phyloP scores from a whole-genome alignment of 2,888 invertebrate species.

The Dilophus febrilis region DNA sequence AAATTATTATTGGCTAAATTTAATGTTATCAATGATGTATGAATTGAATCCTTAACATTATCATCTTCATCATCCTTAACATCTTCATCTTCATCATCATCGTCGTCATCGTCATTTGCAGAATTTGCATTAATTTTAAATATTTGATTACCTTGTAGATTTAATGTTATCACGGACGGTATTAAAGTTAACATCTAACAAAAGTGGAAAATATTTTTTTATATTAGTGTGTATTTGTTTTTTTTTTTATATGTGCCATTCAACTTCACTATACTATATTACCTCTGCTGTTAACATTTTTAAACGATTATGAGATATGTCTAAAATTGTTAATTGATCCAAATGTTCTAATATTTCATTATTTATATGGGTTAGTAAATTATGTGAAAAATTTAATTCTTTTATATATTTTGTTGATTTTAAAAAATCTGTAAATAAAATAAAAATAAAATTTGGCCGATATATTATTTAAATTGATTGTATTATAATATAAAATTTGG shows the following conservation, averaged over 20 bases:
- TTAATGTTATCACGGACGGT: slow-evolving; percentile 3
- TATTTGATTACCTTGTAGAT: slow-evolving; percentile 5
- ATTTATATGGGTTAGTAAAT: slow-evolving; percentile 6
- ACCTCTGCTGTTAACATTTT: slow-evolving; percentile 7
- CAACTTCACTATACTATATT: background rate
- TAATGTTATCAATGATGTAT: too few species aligned
- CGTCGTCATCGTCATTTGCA: slow-evolving; percentile 3
- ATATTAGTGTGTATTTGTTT: too few species aligned
- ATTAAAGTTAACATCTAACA: background rate
- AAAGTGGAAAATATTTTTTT: background rate
- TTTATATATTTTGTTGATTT: slow-evolving; percentile 4
- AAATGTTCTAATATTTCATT: slow-evolving; percentile 5
- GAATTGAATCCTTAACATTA: too few species aligned
- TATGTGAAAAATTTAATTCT: slow-evolving; percentile 7
- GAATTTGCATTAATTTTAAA: slow-evolving; percentile 4
- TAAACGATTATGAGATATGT: slow-evolving; percentile 7
- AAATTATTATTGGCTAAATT: slow-evolving; percentile 7
- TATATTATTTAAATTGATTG: too few species aligned
- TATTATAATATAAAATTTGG: too few species aligned
- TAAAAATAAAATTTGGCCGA: too few species aligned
- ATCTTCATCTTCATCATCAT: too few species aligned
- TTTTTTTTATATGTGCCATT: too few species aligned
- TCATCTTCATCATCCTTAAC: too few species aligned
- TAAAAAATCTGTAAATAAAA: slow-evolving; percentile 7
- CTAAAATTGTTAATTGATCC: slow-evolving; percentile 4